A percentile compares a stretch with the other conserved stretches of the same genome.
phyloP scores from a whole-genome alignment of 2,888 invertebrate species.

The Spilosoma lubricipeda region DNA sequence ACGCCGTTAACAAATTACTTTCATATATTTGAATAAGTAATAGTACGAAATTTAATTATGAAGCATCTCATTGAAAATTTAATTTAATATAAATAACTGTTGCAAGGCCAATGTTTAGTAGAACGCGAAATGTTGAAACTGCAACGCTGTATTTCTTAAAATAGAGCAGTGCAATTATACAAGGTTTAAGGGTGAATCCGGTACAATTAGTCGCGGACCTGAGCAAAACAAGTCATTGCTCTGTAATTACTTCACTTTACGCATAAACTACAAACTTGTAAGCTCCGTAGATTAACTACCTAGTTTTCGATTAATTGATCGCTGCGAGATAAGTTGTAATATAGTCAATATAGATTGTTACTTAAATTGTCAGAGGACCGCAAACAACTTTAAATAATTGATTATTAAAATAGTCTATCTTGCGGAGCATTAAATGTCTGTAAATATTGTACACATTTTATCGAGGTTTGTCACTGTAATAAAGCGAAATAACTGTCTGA shows the following conservation, averaged over 20 bases:
- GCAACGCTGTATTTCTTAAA: conserved; percentile 42
- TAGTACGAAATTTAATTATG: conserved; percentile 62
- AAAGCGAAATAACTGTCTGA: background rate
- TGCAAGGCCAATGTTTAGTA: conserved; percentile 46
- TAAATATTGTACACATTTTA: conserved; percentile 10
- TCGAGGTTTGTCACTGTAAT: conserved; percentile 12
- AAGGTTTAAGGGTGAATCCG: conserved; percentile 55
- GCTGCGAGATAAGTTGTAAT: conserved; percentile 27
- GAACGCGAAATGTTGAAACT: conserved; percentile 46
- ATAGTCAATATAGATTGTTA: conserved; percentile 41
- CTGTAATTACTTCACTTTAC: conserved; percentile 54
- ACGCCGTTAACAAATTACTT: background rate
- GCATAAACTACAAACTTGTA: conserved; percentile 37
- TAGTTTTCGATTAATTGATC: conserved; percentile 47
- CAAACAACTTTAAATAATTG: conserved; percentile 31
- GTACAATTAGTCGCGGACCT: conserved; percentile 42
- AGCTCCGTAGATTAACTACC: conserved; percentile 33
- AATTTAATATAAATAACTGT: conserved; percentile 52
- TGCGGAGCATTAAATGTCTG: background rate
- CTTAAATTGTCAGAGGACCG: conserved; percentile 3
- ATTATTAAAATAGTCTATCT: background rate
- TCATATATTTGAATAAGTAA: conserved; percentile 51
- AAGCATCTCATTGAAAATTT: conserved; percentile 55
- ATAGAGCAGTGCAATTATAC: conserved; percentile 53
- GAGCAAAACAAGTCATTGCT: conserved; percentile 65